phyloP scores from a whole-genome alignment of 2,113 vertebrate genomes.

The Lamprologus sp. region DNA sequence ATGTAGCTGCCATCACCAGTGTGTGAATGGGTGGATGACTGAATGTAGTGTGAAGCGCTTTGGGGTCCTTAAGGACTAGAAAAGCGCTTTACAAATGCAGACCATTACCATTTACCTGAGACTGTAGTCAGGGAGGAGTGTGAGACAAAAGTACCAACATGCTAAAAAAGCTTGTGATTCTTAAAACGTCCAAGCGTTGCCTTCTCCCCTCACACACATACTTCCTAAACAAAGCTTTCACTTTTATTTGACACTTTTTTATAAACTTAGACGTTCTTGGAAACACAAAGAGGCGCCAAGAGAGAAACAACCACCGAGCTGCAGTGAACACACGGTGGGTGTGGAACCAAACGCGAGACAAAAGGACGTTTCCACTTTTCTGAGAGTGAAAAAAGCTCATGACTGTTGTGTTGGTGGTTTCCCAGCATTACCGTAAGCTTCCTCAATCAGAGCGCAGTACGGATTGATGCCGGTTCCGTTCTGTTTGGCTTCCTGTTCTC shows the following conservation, averaged over 20 bases:
- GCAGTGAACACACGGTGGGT: neutral
- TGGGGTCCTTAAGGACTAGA: too few relatives aligned
- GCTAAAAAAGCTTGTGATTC: neutral
- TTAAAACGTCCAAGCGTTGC: neutral
- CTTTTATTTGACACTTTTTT: neutral
- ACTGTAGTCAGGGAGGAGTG: neutral
- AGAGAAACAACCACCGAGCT: neutral
- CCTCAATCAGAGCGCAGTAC: slow-evolving; percentile 94
- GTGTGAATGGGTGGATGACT: too few relatives aligned
- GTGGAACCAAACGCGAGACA: neutral
- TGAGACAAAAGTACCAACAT: rapidly evolving
- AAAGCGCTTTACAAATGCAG: rapidly evolving
- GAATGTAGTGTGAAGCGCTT: too few relatives aligned
- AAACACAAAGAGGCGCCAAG: neutral
- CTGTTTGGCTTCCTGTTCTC: slow-evolving; percentile 94
- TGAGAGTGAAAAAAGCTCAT: rapidly evolving
- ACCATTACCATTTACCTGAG: neutral
- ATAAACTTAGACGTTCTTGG: neutral
- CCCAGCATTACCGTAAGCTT: slow-evolving; percentile 84
- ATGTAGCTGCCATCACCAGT: too few relatives aligned
- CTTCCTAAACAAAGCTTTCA: neutral
- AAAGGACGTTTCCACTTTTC: rapidly evolving
- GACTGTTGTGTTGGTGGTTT: neutral
- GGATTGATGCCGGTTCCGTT: slow-evolving; percentile 84
- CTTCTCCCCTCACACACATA: neutral